Evolutionary conservation across 2,888 invertebrate genomes (phyloP), one percentile per base, ranked within the genome.

Genomic region (Zhengitettix transpicula): DNA sequence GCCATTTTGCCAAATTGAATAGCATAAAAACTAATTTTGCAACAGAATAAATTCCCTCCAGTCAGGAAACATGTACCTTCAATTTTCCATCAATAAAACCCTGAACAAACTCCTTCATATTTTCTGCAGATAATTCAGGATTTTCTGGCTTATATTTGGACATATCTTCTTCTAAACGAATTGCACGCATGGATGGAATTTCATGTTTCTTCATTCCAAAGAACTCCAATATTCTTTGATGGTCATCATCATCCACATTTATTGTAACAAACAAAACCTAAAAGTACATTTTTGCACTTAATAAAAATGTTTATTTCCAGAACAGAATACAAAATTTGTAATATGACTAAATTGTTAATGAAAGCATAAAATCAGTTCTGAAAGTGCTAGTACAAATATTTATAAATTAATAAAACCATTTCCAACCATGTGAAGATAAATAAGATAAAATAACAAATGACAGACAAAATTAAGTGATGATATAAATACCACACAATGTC

Each of bases 151-250:
- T 98, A 82, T 88, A 99, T 74, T 97, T 97, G 71, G 89, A 87
- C 95, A 97, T 96, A 72, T 96, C 95, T 69, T 97, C 94, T 74
- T 95, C 95, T 65, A 99, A 79, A 65, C 87, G 88, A 73, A 99
- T 98, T 65, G 99, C 80, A 67, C 97, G 85, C 70, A 93, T 87
- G 1, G 88, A 83, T 10, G 94, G 94, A 14, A 89, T 83, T 71
- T 93, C 93, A n/a, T 89, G 89, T 74, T 90, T 89, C 77, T 88
- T 90, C 83, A 98, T 87, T 68, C 97, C 98, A 76, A 99, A 99
- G 90, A 97, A 99, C 77, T 99, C 99, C 72, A 99, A 79, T 73
- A 99, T 98, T 71, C 98, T 83, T 69, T 87, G 87, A 76, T 99
- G 97, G 73, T 99, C 98, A 71, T 92, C 89, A 71, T 94, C 90